These are phyloP conservation scores for Euzophera pinguis DNA, from an alignment of 2,888 invertebrate genomes.

Conservation along the genomic window DNA sequence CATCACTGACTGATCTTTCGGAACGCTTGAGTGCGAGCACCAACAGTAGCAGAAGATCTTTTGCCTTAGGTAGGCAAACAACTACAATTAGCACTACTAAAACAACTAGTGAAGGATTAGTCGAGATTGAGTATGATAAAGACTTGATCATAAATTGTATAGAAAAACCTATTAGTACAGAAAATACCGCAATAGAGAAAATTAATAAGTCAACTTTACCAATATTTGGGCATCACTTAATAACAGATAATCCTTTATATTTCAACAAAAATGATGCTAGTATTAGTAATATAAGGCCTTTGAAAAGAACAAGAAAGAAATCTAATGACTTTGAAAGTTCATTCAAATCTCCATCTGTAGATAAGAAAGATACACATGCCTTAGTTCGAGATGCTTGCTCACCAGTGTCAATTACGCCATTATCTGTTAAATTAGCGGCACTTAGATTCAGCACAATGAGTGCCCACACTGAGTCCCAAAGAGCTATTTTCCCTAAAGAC, in stretches of 20 bases:
- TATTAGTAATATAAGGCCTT: slow-evolving; percentile 53
- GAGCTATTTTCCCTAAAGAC: slow-evolving; percentile 51
- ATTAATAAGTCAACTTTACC: slow-evolving; percentile 57
- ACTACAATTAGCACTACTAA: slow-evolving; percentile 61
- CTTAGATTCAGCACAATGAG: slow-evolving; percentile 78
- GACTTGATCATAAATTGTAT: slow-evolving; percentile 64
- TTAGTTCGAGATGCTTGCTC: slow-evolving; percentile 69
- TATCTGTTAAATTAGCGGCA: slow-evolving; percentile 80
- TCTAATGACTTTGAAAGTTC: slow-evolving; percentile 70
- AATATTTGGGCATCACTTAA: slow-evolving; percentile 71
- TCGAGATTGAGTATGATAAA: slow-evolving; percentile 79
- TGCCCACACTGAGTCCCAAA: slow-evolving; percentile 57
- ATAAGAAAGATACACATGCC: slow-evolving; percentile 63
- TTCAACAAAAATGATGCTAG: slow-evolving; percentile 63
- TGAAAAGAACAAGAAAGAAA: slow-evolving; percentile 70
- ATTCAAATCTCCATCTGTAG: slow-evolving; percentile 66
- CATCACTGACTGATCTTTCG: slow-evolving; percentile 60
- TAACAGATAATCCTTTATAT: slow-evolving; percentile 73
- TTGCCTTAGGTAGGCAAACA: slow-evolving; percentile 37
- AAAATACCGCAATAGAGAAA: slow-evolving; percentile 43
- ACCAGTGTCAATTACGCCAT: slow-evolving; percentile 78
- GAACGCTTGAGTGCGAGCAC: slow-evolving; percentile 54
- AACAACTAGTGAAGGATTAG: slow-evolving; percentile 70
- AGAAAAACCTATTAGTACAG: slow-evolving; percentile 53
- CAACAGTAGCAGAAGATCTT: slow-evolving; percentile 48